phyloP scores from a whole-genome alignment of 1,140 invertebrate genomes.

The Bradysia coprophila region DNA sequence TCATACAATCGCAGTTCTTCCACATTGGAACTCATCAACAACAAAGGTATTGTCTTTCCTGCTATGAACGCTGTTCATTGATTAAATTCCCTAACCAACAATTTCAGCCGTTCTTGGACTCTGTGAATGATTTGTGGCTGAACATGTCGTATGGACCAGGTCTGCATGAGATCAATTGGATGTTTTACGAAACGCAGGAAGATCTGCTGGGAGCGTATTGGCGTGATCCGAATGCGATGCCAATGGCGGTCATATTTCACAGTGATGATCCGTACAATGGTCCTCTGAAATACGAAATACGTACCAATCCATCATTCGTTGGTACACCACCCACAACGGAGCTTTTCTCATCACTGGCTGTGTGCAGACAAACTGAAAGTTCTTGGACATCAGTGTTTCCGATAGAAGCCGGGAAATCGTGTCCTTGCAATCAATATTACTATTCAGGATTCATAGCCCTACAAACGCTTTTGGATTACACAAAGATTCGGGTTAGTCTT shows the following conservation, averaged over 20 bases:
- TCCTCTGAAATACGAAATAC: conserved; percentile 39
- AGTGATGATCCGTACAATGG: conserved; percentile 2
- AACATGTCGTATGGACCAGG: conserved; percentile 13
- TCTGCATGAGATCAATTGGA: conserved; percentile 34
- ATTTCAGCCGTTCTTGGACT: conserved; percentile 30
- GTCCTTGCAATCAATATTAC: conserved; percentile 55
- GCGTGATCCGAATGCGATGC: conserved; percentile 39
- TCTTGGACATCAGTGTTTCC: conserved; percentile 40
- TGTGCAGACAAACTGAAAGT: conserved; percentile 38
- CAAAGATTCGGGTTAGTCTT: conserved; percentile 40
- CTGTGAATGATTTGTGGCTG: conserved; percentile 36
- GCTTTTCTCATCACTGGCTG: conserved; percentile 39
- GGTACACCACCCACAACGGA: conserved; percentile 40
- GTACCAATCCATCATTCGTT: conserved; percentile 43
- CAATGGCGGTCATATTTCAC: conserved; percentile 45
- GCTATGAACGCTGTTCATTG: too few species aligned
- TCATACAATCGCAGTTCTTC: conserved; percentile 44
- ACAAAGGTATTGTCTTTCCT: conserved; percentile 12
- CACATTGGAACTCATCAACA: conserved; percentile 22
- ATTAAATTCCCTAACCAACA: conserved; percentile 3
- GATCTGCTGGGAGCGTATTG: conserved; percentile 50
- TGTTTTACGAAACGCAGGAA: conserved; percentile 40
- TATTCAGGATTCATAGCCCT: conserved; percentile 53
- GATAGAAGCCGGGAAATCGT: conserved; percentile 43
- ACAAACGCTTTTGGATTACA: conserved; percentile 48